Base-by-base conservation (phyloP, 1,140 invertebrate species). In the Drosophila truncata region DNA sequence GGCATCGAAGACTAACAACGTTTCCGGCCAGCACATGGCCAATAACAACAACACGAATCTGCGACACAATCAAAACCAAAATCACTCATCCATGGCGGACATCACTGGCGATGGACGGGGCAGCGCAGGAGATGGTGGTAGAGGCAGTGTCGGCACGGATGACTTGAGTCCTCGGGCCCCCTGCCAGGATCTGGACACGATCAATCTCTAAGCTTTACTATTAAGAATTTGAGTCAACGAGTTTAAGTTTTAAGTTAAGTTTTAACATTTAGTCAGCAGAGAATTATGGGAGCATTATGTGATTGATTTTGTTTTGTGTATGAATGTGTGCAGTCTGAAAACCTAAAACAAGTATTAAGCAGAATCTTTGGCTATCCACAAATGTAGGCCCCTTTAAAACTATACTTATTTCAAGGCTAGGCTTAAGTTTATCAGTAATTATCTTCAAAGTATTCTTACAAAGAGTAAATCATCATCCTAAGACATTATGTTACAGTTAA, bases 121-220 rank as follows among this genome's bases (percentile, higher is more conserved):
- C 49, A 74, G 44, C 29, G 65, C 60, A 3, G 63, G 64, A 11
- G 78, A 62, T 8, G 63, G 47, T 25, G 58, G 59, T 1, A 54
- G 64, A 2, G 54, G 62, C 20, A 84, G 78, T 60, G 92, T 75
- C 2, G 58, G 58, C 41, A 84, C 57, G 13, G 81, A 88, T 57
- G 92, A 79, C 33, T 35, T 91, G 41, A 93, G 92, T 87, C 92
- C 92, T 4, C 92, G 94, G 41, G 94, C 94, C 0, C 94, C 94
- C 59, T 95, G 95, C 78, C 94, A 95, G 85, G 95, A 95, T 91
- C 92, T 95, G 85, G 95, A 96, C 82, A 95, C 95, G 44, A 95
- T 95, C 69, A 95, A 95, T 93, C 93, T 95, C 46, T 95, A 93
- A 66, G 61, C 41, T 35, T 72, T 23, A 59, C 44, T 50, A 27